Evolutionary conservation across 2,888 invertebrate genomes (phyloP).

Genomic region (Leucoptera coffeella): DNA sequence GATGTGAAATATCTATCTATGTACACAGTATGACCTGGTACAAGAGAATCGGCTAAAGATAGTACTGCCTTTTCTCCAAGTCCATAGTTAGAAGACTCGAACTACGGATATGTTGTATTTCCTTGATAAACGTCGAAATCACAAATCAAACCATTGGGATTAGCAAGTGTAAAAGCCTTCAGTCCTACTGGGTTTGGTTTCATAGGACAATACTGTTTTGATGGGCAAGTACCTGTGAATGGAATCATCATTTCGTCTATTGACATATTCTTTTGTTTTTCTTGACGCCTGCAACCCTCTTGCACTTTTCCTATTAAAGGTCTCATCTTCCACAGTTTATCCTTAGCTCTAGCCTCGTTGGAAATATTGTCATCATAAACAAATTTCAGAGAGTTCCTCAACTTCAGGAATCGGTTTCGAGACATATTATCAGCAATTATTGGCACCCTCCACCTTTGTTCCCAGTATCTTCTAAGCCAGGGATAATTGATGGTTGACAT

Average conservation of each 20-base stretch:
- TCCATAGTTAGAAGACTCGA: conserved; percentile 1
- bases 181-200: no score
- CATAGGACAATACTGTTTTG: conserved; percentile 1
- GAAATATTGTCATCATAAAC: conserved; percentile 6
- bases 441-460: conserved; percentile 2
- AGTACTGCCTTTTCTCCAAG: conserved; percentile 1
- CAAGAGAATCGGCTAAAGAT: conserved; percentile 1
- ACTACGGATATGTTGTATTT: conserved; percentile 1
- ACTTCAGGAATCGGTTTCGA: conserved; percentile 2
- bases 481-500: conserved; percentile 4
- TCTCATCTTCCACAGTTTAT: no score
- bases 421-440: conserved; percentile 5
- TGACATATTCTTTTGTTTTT: no score
- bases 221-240: not conserved
- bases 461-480: conserved; percentile 4
- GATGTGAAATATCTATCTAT: conserved; percentile 1
- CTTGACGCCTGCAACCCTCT: no score
- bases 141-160: not conserved
- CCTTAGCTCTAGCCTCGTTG: conserved; percentile 2
- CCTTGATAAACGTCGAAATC: conserved; percentile 2
- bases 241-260: no score
- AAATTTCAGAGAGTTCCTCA: conserved; percentile 5
- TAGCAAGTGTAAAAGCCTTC: conserved; percentile 1
- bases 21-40: conserved; percentile 1
- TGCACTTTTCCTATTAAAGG: no score